Conservation (phyloP, 2,888 invertebrate species). For the Limnephilus lunatus region DNA sequence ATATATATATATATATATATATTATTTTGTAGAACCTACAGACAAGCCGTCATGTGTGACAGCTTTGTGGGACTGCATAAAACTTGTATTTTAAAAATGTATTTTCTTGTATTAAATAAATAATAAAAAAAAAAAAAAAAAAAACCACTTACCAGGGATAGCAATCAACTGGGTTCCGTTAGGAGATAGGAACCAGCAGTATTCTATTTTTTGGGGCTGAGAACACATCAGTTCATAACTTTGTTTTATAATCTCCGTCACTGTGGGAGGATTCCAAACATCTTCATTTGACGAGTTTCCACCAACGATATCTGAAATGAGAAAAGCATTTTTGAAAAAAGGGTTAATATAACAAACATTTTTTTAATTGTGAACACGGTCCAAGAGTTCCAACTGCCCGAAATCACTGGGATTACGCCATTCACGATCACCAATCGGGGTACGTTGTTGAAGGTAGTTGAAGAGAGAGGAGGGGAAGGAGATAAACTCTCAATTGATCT, state of each 20-base stretch:
- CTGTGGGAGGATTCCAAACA: neutral
- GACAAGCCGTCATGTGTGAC: too few relatives aligned
- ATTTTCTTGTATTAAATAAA: too few relatives aligned
- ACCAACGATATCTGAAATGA: neutral
- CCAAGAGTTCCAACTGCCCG: neutral
- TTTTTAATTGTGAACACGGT: neutral
- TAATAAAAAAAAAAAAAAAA: too few relatives aligned
- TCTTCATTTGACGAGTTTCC: neutral
- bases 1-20: too few relatives aligned
- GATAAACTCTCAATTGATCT: neutral
- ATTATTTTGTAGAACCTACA: too few relatives aligned
- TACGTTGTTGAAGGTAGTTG: too few relatives aligned
- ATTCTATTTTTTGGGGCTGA: slow-evolving; percentile 41
- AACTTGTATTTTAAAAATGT: too few relatives aligned
- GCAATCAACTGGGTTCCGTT: slow-evolving; percentile 48
- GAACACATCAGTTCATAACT: slow-evolving; percentile 45
- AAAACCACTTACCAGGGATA: slow-evolving; percentile 40
- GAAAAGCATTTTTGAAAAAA: neutral
- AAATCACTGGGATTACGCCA: neutral
- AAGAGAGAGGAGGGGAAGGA: too few relatives aligned
- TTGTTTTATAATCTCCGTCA: slow-evolving; percentile 11
- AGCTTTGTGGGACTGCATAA: too few relatives aligned
- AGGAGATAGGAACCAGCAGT: slow-evolving; percentile 62
- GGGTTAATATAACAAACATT: neutral
- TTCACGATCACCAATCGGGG: too few relatives aligned